Percentiles rank a stretch among this genome's conserved stretches.
phyloP scores from a whole-genome alignment of 2,113 vertebrate species.

The Hippoglossus stenolepis region DNA sequence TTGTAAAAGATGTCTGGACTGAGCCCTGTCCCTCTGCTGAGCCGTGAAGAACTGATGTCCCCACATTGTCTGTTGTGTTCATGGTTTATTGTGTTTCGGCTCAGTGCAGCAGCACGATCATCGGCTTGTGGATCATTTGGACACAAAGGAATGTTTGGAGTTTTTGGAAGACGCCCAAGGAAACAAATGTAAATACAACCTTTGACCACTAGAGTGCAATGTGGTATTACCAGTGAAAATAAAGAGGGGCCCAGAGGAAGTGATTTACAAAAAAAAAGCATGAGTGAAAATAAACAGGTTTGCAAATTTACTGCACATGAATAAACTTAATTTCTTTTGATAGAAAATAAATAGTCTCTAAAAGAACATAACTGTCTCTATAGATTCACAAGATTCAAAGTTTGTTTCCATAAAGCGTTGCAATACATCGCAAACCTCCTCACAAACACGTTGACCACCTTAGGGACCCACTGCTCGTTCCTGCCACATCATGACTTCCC shows the following conservation, averaged over 20 bases:
- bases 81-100: no score
- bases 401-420: neutral
- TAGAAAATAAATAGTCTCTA: neutral
- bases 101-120: no score
- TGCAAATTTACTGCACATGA: neutral
- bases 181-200: neutral
- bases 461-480: neutral
- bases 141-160: neutral
- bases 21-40: no score
- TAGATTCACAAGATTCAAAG: neutral
- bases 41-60: no score
- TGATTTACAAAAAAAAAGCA: neutral
- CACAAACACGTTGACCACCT: no score
- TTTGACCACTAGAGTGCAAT: constrained; percentile 47
- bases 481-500: constrained; percentile 10
- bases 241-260: neutral
- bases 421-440: no score
- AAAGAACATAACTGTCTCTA: neutral
- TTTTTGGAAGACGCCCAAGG: no score
- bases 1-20: no score
- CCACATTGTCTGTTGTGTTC: no score
- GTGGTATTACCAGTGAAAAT: constrained; percentile 7
- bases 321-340: neutral
- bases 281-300: neutral
- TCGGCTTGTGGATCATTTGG: neutral